phyloP scores from a whole-genome alignment of 1,140 invertebrate genomes.

The Hermatobates lingyangjiaoensis region DNA sequence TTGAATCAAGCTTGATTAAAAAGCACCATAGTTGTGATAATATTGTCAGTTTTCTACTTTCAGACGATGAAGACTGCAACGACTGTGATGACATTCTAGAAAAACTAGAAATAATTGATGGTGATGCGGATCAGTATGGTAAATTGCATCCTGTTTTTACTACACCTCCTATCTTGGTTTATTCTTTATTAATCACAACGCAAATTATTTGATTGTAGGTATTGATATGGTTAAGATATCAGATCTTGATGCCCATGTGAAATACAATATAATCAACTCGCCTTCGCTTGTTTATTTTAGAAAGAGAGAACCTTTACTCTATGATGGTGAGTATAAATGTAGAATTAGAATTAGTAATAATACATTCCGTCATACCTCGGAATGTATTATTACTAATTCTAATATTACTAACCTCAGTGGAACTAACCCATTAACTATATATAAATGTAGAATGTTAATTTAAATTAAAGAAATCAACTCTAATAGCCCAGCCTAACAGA shows the following conservation, averaged over 20 bases:
- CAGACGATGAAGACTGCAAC: slow-evolving; percentile 75
- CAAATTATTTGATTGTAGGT: slow-evolving; percentile 23
- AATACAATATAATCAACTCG: slow-evolving; percentile 60
- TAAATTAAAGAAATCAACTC: too few relatives aligned
- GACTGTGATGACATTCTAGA: slow-evolving; percentile 78
- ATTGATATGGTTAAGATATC: slow-evolving; percentile 90
- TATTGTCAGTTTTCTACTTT: slow-evolving; percentile 13
- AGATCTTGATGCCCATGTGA: slow-evolving; percentile 60
- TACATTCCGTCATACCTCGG: neutral
- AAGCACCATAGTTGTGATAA: too few relatives aligned
- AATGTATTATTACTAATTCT: neutral
- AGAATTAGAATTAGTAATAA: neutral
- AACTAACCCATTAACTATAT: too few relatives aligned
- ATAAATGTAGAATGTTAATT: too few relatives aligned
- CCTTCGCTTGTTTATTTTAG: slow-evolving; percentile 79
- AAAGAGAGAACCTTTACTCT: slow-evolving; percentile 68
- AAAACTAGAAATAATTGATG: slow-evolving; percentile 79
- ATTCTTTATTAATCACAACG: too few relatives aligned
- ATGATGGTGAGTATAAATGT: slow-evolving; percentile 39
- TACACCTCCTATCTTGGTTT: too few relatives aligned
- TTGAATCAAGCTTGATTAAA: too few relatives aligned
- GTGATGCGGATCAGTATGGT: slow-evolving; percentile 79
- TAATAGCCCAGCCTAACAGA: too few relatives aligned
- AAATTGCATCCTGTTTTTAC: too few relatives aligned
- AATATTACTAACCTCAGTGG: too few relatives aligned